Evolutionary conservation across 2,797 vertebrate genomes (phyloP).

Genomic region (Lepilemur septentrionalis): DNA sequence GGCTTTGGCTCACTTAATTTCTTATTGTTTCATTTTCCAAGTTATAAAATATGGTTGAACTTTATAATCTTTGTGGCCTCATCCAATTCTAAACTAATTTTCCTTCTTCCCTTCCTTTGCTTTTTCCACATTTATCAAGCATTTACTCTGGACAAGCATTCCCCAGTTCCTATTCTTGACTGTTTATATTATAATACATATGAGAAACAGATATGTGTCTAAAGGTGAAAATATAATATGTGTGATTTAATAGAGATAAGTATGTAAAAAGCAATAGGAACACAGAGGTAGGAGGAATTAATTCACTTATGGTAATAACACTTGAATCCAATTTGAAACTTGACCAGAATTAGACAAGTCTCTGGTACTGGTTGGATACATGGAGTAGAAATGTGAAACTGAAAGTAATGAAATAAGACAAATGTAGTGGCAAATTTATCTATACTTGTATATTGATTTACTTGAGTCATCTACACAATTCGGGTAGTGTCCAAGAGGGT

Average conservation of each 20-base stretch:
- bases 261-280: background rate
- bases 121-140: background rate
- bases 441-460: background rate
- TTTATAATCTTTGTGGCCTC: background rate
- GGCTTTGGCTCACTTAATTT: background rate
- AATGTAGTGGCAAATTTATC: background rate
- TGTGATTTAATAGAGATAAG: background rate
- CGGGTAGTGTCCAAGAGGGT: background rate
- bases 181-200: background rate
- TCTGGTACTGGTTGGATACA: background rate
- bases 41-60: constrained; percentile 19
- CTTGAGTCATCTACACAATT: background rate
- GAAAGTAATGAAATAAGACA: background rate
- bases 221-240: background rate
- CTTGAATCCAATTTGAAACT: background rate
- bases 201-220: background rate
- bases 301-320: background rate
- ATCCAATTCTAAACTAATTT: background rate
- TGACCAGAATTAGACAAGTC: background rate
- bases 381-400: background rate
- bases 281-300: background rate
- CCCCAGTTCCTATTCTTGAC: background rate
- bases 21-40: background rate
- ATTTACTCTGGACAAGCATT: background rate
- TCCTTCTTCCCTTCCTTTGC: background rate